A percentile compares a stretch with the other conserved stretches of the same genome.
Conservation (phyloP, 2,888 invertebrate species). For the Agrochola circellaris region DNA sequence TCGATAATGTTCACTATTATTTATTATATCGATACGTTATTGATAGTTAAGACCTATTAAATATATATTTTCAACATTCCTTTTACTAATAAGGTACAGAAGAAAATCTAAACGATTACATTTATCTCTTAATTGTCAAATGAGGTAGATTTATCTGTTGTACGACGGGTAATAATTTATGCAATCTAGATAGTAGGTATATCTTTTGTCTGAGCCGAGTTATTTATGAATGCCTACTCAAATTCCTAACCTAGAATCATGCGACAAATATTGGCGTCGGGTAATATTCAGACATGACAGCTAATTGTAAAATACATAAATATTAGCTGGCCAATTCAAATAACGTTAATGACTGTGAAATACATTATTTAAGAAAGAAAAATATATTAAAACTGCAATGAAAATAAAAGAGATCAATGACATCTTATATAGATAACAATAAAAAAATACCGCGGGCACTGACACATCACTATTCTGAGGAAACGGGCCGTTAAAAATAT, state of each 20-base stretch:
- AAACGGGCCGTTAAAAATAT: constrained; percentile 84
- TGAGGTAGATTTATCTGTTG: constrained; percentile 59
- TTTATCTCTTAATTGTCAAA: constrained; percentile 61
- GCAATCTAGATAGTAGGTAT: constrained; percentile 57
- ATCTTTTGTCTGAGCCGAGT: constrained; percentile 56
- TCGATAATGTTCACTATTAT: constrained; percentile 65
- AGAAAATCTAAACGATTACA: constrained; percentile 40
- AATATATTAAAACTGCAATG: constrained; percentile 15
- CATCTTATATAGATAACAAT: constrained; percentile 47
- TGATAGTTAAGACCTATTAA: constrained; percentile 27
- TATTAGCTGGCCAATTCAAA: constrained; percentile 19
- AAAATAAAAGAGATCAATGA: constrained; percentile 29
- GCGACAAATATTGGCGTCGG: constrained; percentile 46
- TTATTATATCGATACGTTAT: constrained; percentile 63
- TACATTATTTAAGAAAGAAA: constrained; percentile 17
- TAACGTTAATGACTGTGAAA: constrained; percentile 8
- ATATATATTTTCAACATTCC: constrained; percentile 38
- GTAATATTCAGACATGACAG: constrained; percentile 43
- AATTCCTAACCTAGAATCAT: constrained; percentile 56
- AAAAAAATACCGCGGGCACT: constrained; percentile 48
- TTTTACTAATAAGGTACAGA: constrained; percentile 45
- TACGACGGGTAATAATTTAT: constrained; percentile 56
- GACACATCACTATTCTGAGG: constrained; percentile 79
- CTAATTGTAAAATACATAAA: constrained; percentile 40
- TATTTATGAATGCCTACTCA: constrained; percentile 63